These are phyloP conservation scores for Dicranocentrus wangi DNA, from an alignment of 2,888 invertebrate species.

Conservation along the genomic window DNA sequence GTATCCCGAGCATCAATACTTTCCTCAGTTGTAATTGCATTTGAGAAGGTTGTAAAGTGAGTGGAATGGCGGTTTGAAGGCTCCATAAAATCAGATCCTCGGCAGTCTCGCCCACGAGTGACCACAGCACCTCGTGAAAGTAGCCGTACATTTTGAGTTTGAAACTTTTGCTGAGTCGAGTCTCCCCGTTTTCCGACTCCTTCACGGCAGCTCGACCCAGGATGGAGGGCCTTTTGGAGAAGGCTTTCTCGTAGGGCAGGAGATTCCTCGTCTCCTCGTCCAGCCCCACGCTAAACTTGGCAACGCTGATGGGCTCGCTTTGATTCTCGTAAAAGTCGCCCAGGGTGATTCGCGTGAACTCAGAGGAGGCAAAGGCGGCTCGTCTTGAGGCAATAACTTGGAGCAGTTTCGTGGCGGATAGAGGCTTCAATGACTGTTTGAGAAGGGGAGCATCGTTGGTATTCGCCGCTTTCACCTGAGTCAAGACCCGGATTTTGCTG, in stretches of 20 bases:
- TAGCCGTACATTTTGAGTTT: slow-evolving; percentile 75
- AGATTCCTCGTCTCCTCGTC: slow-evolving; percentile 65
- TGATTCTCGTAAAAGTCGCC: slow-evolving; percentile 57
- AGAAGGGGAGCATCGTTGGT: slow-evolving; percentile 79
- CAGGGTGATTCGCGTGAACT: slow-evolving; percentile 55
- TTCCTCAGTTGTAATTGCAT: slow-evolving; percentile 63
- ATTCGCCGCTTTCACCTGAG: slow-evolving; percentile 70
- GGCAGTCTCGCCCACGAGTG: slow-evolving; percentile 85
- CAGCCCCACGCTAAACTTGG: slow-evolving; percentile 63
- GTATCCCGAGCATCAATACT: slow-evolving; percentile 62
- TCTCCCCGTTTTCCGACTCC: slow-evolving; percentile 66
- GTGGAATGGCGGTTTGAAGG: slow-evolving; percentile 62
- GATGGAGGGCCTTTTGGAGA: slow-evolving; percentile 67
- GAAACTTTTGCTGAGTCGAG: slow-evolving; percentile 67
- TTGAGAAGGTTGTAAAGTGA: slow-evolving; percentile 67
- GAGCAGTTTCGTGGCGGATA: slow-evolving; percentile 84
- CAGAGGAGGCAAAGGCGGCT: slow-evolving; percentile 57
- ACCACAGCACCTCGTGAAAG: slow-evolving; percentile 86
- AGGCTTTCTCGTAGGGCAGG: slow-evolving; percentile 60
- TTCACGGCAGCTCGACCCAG: slow-evolving; percentile 69
- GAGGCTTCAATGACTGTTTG: slow-evolving; percentile 81
- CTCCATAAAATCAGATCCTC: slow-evolving; percentile 87
- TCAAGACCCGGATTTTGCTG: slow-evolving; percentile 59
- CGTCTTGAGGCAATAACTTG: slow-evolving; percentile 75
- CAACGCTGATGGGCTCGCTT: slow-evolving; percentile 27